Evolutionary conservation across 2,888 invertebrate species (phyloP).

Genomic region (Eupelmus urozonus): DNA sequence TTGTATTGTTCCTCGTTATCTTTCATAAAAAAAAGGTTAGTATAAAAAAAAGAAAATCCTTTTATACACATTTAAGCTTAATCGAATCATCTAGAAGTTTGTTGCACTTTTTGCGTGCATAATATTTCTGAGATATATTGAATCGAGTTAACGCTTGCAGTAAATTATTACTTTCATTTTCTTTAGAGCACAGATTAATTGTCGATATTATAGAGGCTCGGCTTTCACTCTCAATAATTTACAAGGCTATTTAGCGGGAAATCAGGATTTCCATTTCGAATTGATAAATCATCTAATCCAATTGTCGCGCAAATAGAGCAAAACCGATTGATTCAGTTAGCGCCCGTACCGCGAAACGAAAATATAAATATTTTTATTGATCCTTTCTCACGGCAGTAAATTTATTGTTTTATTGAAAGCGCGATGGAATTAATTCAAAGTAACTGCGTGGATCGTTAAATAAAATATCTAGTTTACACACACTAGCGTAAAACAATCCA

Average conservation of each 20-base stretch:
- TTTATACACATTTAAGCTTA: not conserved
- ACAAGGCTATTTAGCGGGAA: conserved; percentile 1
- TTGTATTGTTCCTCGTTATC: not conserved
- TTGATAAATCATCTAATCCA: too few relatives aligned
- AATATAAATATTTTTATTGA: not conserved
- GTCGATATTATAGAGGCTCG: conserved; percentile 16
- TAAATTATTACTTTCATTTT: conserved; percentile 22
- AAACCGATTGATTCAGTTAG: too few relatives aligned
- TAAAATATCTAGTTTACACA: too few relatives aligned
- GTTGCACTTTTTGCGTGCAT: not conserved
- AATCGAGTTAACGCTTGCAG: not conserved
- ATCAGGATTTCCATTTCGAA: not conserved
- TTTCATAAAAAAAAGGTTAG: not conserved
- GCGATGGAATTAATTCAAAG: too few relatives aligned
- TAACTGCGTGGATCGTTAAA: not conserved
- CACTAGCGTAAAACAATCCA: not conserved
- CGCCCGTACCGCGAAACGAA: not conserved
- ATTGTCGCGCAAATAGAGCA: too few relatives aligned
- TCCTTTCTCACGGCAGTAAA: not conserved
- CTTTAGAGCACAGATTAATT: conserved; percentile 22
- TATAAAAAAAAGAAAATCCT: not conserved
- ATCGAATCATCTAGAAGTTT: not conserved
- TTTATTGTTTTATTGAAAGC: too few relatives aligned
- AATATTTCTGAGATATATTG: too few relatives aligned
- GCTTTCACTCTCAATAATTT: conserved; percentile 26